Evolutionary conservation across 2,797 vertebrate genomes (phyloP).

Genomic region (Liparis tanakae): DNA sequence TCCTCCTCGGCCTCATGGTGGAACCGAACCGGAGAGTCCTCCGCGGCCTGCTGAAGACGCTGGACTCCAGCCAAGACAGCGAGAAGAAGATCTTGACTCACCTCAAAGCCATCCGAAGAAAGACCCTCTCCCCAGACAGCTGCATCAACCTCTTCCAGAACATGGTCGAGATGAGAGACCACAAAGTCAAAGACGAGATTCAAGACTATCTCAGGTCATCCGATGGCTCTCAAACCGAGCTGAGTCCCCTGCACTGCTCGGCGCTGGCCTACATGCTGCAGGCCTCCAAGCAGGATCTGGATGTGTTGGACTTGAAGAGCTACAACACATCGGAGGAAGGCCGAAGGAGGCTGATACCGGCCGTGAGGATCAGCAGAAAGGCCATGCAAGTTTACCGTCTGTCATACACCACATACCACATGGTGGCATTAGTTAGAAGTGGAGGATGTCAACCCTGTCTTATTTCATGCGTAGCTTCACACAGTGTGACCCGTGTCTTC

Average conservation of each 20-base stretch:
- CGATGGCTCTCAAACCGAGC: neutral
- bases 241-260: slow-evolving; percentile 61
- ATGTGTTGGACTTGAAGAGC: slow-evolving; percentile 52
- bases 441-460: neutral
- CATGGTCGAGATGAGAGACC: slow-evolving; percentile 69
- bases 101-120: slow-evolving; percentile 49
- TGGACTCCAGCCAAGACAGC: slow-evolving; percentile 18
- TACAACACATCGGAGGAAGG: slow-evolving; percentile 65
- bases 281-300: slow-evolving; percentile 19
- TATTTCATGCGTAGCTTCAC: neutral
- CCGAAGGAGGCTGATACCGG: slow-evolving; percentile 60
- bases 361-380: slow-evolving; percentile 56
- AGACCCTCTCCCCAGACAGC: slow-evolving; percentile 46
- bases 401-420: neutral
- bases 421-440: neutral
- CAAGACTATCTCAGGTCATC: slow-evolving; percentile 33
- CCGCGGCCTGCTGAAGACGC: slow-evolving; percentile 14
- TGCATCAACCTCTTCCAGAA: slow-evolving; percentile 53
- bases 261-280: slow-evolving; percentile 62
- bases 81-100: slow-evolving; percentile 57
- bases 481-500: neutral
- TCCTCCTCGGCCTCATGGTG: slow-evolving; percentile 55
- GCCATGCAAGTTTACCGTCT: slow-evolving; percentile 47
- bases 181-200: slow-evolving; percentile 61
- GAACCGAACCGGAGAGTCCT: slow-evolving; percentile 52